A percentile compares a stretch with the other conserved stretches of the same genome.
These are phyloP conservation scores for Arge pagana DNA, from an alignment of 2,888 invertebrate species.

Conservation along the genomic window DNA sequence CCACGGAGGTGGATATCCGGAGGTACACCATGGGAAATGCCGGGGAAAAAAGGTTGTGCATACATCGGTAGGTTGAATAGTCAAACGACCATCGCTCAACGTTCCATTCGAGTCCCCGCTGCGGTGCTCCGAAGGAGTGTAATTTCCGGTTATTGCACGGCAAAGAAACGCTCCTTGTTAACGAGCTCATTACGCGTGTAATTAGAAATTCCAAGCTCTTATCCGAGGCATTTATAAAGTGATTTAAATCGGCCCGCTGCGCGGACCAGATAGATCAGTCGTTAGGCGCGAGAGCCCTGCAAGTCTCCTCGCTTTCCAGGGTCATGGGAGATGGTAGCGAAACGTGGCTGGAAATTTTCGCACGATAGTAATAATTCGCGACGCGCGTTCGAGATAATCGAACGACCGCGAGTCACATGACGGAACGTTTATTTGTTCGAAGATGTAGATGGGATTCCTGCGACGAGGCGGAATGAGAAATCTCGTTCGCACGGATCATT, in stretches of 20 bases:
- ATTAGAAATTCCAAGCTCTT: conserved; percentile 29
- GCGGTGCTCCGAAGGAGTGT: conserved; percentile 10
- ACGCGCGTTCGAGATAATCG: too few species aligned
- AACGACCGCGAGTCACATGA: too few species aligned
- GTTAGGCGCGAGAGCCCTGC: too few species aligned
- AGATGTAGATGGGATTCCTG: too few species aligned
- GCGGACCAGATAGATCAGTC: too few species aligned
- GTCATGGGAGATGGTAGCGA: too few species aligned
- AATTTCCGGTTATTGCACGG: conserved; percentile 15
- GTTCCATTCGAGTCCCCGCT: conserved; percentile 14
- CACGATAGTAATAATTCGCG: too few species aligned
- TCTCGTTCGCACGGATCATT: too few species aligned
- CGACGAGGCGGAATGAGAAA: too few species aligned
- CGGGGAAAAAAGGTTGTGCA: conserved; percentile 1
- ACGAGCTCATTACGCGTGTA: conserved; percentile 34
- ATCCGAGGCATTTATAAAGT: conserved; percentile 14
- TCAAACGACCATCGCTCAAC: conserved; percentile 15
- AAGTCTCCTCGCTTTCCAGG: too few species aligned
- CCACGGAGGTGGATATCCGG: conserved; percentile 16
- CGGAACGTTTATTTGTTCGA: too few species aligned
- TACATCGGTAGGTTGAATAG: conserved; percentile 8
- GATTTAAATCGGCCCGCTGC: conserved; percentile 19
- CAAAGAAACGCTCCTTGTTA: conserved; percentile 25
- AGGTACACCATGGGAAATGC: conserved; percentile 20
- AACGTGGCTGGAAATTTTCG: too few species aligned